A percentile compares a stretch with the other conserved stretches of the same genome.
phyloP scores from a whole-genome alignment of 2,888 invertebrate genomes.

The Autographa gamma region DNA sequence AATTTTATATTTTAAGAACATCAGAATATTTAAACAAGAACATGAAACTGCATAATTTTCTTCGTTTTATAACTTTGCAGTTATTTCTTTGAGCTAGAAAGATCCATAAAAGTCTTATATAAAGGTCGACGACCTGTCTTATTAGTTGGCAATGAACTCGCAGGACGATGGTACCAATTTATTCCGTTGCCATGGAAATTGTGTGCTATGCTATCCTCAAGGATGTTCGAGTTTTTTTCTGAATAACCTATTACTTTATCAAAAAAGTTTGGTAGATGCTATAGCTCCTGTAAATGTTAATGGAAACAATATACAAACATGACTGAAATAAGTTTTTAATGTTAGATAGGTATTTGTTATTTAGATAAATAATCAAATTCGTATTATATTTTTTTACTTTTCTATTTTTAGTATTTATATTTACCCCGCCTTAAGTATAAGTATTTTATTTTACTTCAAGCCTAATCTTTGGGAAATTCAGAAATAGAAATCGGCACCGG shows the following conservation, averaged over 20 bases:
- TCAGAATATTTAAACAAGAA: slow-evolving; percentile 20
- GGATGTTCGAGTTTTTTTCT: slow-evolving; percentile 21
- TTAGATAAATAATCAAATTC: too few relatives aligned
- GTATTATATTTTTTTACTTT: too few relatives aligned
- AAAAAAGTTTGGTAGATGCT: too few relatives aligned
- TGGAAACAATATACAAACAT: too few relatives aligned
- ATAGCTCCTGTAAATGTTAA: too few relatives aligned
- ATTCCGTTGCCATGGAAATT: slow-evolving; percentile 17
- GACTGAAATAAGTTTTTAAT: too few relatives aligned
- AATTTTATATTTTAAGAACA: slow-evolving; percentile 8
- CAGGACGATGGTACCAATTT: slow-evolving; percentile 5
- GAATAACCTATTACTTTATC: slow-evolving; percentile 8
- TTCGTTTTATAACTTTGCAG: slow-evolving; percentile 33
- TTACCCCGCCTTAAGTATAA: too few relatives aligned
- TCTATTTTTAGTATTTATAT: too few relatives aligned
- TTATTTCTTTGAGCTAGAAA: slow-evolving; percentile 22
- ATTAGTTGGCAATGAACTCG: slow-evolving; percentile 39
- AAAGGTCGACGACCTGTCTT: slow-evolving; percentile 25
- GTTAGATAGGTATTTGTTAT: too few relatives aligned
- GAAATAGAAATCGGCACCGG: too few relatives aligned
- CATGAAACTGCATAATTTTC: slow-evolving; percentile 42
- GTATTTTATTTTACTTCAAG: too few relatives aligned
- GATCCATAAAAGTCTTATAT: slow-evolving; percentile 45
- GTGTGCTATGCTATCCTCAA: slow-evolving; percentile 20
- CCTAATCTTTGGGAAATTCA: too few relatives aligned